Conservation (phyloP, 1,140 invertebrate genomes). For the Bicyclus anynana region DNA sequence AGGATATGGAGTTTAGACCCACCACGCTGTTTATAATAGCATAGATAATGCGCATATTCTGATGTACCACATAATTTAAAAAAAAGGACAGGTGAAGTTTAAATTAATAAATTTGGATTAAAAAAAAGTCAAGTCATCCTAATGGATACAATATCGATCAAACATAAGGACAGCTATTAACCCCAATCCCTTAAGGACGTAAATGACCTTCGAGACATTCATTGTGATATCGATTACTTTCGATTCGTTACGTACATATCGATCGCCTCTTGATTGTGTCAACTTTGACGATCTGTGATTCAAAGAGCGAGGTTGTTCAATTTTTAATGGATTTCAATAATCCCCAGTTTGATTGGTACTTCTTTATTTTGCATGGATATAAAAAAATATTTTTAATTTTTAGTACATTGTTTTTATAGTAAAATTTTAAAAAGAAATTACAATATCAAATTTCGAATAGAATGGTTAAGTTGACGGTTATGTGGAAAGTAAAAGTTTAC, state of each 20-base stretch:
- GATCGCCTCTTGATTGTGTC: constrained; percentile 53
- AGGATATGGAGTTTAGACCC: too few species aligned
- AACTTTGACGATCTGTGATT: constrained; percentile 49
- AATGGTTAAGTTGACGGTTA: too few species aligned
- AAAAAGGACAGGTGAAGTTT: background rate
- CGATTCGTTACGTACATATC: constrained; percentile 41
- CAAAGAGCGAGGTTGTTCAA: constrained; percentile 43
- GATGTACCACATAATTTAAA: background rate
- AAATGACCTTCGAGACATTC: constrained; percentile 53
- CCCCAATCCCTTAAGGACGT: constrained; percentile 63
- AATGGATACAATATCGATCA: constrained; percentile 53
- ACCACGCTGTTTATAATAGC: too few species aligned
- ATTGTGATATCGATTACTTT: constrained; percentile 60
- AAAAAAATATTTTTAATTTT: too few species aligned
- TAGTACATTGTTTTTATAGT: too few species aligned
- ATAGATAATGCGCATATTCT: background rate
- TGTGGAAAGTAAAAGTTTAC: too few species aligned
- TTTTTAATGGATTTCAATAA: constrained; percentile 26
- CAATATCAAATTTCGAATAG: too few species aligned
- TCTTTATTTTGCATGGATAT: constrained; percentile 2
- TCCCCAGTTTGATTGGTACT: constrained; percentile 9
- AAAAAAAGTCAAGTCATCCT: constrained; percentile 41
- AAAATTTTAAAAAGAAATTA: too few species aligned
- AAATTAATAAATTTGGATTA: constrained; percentile 21
- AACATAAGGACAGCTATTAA: constrained; percentile 55